Evolutionary conservation across 1,140 invertebrate genomes (phyloP).

Genomic region (Nebria ingens): DNA sequence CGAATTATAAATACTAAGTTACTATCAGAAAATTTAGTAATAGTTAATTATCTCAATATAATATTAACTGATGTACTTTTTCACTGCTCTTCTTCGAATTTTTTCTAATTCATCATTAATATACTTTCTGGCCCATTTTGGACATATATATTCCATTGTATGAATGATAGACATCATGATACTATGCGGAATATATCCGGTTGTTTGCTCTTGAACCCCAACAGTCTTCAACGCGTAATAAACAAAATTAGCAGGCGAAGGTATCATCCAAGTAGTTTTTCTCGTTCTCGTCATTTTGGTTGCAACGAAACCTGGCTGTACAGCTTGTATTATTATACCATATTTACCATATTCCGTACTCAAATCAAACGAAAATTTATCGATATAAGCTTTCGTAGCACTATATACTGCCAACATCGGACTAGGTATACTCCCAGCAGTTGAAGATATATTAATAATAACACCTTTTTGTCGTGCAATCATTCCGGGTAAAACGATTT

Average conservation of each 20-base stretch:
- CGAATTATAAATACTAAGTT: no score
- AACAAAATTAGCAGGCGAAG: conserved; percentile 68
- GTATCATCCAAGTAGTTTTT: conserved; percentile 66
- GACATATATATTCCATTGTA: conserved; percentile 34
- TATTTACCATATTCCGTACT: conserved; percentile 63
- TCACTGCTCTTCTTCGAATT: not conserved
- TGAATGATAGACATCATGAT: conserved; percentile 48
- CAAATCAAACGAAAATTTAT: conserved; percentile 73
- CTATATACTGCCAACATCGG: conserved; percentile 82
- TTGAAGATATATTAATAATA: conserved; percentile 87
- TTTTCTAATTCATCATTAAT: not conserved
- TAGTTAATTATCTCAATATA: no score
- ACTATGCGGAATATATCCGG: conserved; percentile 67
- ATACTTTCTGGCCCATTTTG: not conserved
- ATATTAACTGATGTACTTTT: no score
- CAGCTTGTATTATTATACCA: conserved; percentile 75
- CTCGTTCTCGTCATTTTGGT: conserved; percentile 88
- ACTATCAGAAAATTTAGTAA: no score
- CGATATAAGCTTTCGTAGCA: conserved; percentile 81
- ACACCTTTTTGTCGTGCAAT: conserved; percentile 71
- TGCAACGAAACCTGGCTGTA: conserved; percentile 80
- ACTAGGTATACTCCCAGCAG: conserved; percentile 63
- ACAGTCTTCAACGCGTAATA: conserved; percentile 63
- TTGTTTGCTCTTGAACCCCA: conserved; percentile 60
- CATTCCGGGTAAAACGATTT: conserved; percentile 82